Conservation (phyloP, 2,888 invertebrate species). For the Polydrusus cervinus region DNA sequence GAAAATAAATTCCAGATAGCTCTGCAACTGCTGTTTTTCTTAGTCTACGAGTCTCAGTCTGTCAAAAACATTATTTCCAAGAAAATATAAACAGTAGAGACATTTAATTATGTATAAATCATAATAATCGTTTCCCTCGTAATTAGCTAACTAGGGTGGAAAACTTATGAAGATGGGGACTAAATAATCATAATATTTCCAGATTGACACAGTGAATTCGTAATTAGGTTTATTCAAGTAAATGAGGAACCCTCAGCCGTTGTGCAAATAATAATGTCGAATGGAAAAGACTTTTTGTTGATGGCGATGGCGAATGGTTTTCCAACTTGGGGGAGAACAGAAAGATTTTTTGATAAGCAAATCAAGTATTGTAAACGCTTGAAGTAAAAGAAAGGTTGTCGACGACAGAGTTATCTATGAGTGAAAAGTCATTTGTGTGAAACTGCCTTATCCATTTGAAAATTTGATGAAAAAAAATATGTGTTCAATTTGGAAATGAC, state of each 20-base stretch:
- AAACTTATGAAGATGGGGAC: conserved; percentile 13
- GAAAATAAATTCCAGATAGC: too few relatives aligned
- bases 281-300: conserved; percentile 32
- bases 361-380: conserved; percentile 48
- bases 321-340: conserved; percentile 32
- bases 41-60: background rate
- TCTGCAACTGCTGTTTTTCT: background rate
- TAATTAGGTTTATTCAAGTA: conserved; percentile 51
- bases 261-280: conserved; percentile 40
- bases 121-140: conserved; percentile 9
- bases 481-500: too few relatives aligned
- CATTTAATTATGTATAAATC: conserved; percentile 8
- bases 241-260: conserved; percentile 40
- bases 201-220: conserved; percentile 46
- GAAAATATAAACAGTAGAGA: conserved; percentile 7
- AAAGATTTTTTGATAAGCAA: conserved; percentile 50
- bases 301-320: background rate
- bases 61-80: background rate
- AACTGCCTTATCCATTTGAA: too few relatives aligned
- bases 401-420: background rate
- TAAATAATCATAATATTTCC: conserved; percentile 37
- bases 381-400: background rate
- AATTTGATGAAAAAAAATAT: too few relatives aligned
- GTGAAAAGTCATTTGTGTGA: background rate
- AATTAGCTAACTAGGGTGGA: conserved; percentile 3